Evolutionary conservation across 1,140 invertebrate genomes (phyloP), one percentile per base, ranked within the genome.

Genomic region (Trichonephila clavata): DNA sequence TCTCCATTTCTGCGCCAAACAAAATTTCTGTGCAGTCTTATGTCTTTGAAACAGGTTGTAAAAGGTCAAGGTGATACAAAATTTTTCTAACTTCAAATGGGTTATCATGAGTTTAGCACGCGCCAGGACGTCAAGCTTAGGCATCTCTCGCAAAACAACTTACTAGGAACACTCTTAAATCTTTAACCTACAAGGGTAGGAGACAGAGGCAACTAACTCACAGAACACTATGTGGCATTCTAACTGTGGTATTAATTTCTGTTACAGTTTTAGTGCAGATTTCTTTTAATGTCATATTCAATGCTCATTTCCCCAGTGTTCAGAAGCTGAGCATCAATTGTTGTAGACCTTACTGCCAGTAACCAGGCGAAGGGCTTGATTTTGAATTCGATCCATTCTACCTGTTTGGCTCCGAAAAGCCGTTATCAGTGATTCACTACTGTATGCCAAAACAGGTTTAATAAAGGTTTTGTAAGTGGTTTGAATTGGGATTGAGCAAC

Each of bases 401-500:
- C 10, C 32, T 10, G 24, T 24, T 81, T 24, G 32, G 77, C 24
- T 81, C 24, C 14, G 77, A 24, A n/a, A 27, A 24, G 77, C 77
- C 16, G 50, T 86, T 32, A 57, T 86, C 13, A 86, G 24, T 21
- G n/a, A 57, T 16, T 14, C 84, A 32, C 18, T 60, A 21, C 84
- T 59, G 50, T 61, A 86, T 13, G 32, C 43, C 83, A 84, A 8
- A 24, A 50, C 50, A 57, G 83, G 83, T 81, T 81, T 81, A 81
- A 86, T 86, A 63, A 86, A n/a, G 60, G 50, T 86, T 39, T 60
- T 86, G 60, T 60, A 86, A 21, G 84, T 86, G 10, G 43, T 27
- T 24, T 32, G 84, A 10, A 86, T 4, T 16, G 84, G n/a, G 13
- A 57, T 86, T 18, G 43, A 14, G 60, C 43, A 86, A 10, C 84